Base-by-base conservation (phyloP, 2,797 vertebrate genomes). In the Myripristis murdjan region DNA sequence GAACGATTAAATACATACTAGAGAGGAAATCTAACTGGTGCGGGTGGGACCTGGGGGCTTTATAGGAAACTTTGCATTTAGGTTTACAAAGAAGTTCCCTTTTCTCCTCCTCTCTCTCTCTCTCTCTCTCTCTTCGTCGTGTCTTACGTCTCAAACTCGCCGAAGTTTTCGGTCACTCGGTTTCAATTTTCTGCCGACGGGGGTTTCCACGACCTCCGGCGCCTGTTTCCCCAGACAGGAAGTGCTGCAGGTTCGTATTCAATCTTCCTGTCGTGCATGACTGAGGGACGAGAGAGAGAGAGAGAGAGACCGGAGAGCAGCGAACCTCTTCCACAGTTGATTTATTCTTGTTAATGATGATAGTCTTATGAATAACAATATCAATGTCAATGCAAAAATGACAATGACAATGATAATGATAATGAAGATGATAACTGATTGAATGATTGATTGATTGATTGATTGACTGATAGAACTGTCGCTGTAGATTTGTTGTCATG, bases 1-100 rank as follows among this genome's bases (percentile, higher is more conserved):
- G 95, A 94, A 79, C 85, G 92, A 93, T 91, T 90, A 91, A 91
- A 92, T 84, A 87, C 89, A 83, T 90, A 89, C 73, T 83, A 84
- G 88, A 92, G 78, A 87, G 89, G 81, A 87, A 77, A 87, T 77
- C 69, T 82, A 87, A 81, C 86, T 79, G 78, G 84, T 85, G 78
- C 82, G 82, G 82, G 81, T 58, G 87, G 90, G 78, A 82, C 84
- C 67, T 70, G 67, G 88, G 82, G 89, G 85, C 83, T 87, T 87
- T 86, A 73, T 88, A 86, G 82, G 82, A 88, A 86, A 88, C 82
- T 85, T 87, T 82, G 82, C 76, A 64, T 90, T 90, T 86, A 86
- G 77, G 83, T 92, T 91, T 90, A 84, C 70, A 80, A 79, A 84
- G 91, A 91, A 87, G 92, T 93, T 91, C 76, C 85, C 91, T 92